phyloP scores from a whole-genome alignment of 2,888 invertebrate species.

The Trichacis sp. region DNA sequence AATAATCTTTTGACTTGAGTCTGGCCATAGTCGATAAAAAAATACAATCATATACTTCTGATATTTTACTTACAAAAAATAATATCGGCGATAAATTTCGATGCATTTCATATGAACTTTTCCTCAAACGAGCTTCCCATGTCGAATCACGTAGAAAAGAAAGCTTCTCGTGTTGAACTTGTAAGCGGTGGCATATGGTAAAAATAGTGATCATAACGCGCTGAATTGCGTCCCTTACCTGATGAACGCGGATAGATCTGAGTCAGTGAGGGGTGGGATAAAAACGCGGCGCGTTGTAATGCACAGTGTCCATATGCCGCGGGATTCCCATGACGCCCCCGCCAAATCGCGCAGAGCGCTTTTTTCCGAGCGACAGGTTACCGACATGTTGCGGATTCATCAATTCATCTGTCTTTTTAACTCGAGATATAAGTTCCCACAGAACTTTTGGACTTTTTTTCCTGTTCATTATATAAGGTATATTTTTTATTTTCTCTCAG shows the following conservation, averaged over 20 bases:
- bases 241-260: slow-evolving; percentile 20
- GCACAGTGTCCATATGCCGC: slow-evolving; percentile 32
- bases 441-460: too few species aligned
- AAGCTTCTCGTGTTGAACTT: slow-evolving; percentile 52
- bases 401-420: neutral
- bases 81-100: too few species aligned
- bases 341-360: slow-evolving; percentile 23
- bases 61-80: too few species aligned
- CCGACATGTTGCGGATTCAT: slow-evolving; percentile 21
- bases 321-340: slow-evolving; percentile 24
- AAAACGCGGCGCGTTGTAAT: slow-evolving; percentile 30
- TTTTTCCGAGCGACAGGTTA: slow-evolving; percentile 24
- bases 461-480: too few species aligned
- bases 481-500: too few species aligned
- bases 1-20: too few species aligned
- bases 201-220: slow-evolving; percentile 33
- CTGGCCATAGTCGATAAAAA: too few species aligned
- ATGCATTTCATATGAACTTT: too few species aligned
- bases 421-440: too few species aligned
- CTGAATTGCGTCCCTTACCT: slow-evolving; percentile 31
- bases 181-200: slow-evolving; percentile 28
- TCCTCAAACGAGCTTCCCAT: slow-evolving; percentile 64
- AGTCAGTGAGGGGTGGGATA: slow-evolving; percentile 11
- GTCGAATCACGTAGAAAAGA: slow-evolving; percentile 41
- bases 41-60: too few species aligned